These are phyloP conservation scores for Seira ritae DNA, from an alignment of 2,888 invertebrate species.

Conservation along the genomic window DNA sequence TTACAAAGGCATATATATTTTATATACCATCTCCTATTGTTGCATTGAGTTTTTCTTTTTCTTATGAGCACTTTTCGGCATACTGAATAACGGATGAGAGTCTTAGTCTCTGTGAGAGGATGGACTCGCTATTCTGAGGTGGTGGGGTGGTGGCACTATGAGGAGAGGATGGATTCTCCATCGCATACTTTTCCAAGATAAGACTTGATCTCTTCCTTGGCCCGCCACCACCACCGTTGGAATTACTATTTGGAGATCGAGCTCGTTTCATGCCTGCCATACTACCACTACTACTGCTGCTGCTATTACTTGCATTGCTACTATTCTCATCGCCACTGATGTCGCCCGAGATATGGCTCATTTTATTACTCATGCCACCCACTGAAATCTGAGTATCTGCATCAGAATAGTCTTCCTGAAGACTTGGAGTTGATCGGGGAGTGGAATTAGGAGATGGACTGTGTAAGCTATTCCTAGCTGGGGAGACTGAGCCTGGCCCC, in stretches of 20 bases:
- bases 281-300: slow-evolving; percentile 22
- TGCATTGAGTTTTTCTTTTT: not conserved
- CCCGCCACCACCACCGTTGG: slow-evolving; percentile 58
- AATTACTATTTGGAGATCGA: slow-evolving; percentile 51
- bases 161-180: slow-evolving; percentile 66
- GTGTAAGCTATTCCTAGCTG: slow-evolving; percentile 64
- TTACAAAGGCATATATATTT: not conserved
- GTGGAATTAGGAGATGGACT: slow-evolving; percentile 71
- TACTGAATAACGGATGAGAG: slow-evolving; percentile 90
- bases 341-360: slow-evolving; percentile 8
- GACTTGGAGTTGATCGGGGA: slow-evolving; percentile 69
- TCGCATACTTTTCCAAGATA: slow-evolving; percentile 73
- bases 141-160: slow-evolving; percentile 54
- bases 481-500: slow-evolving; percentile 64
- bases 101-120: slow-evolving; percentile 75
- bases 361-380: slow-evolving; percentile 1
- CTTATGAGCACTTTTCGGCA: slow-evolving; percentile 77
- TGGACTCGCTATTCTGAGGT: slow-evolving; percentile 68
- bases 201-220: slow-evolving; percentile 73
- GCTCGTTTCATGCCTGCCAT: slow-evolving; percentile 38
- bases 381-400: slow-evolving; percentile 45
- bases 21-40: not conserved
- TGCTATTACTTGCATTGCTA: slow-evolving; percentile 15
- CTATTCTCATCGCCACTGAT: slow-evolving; percentile 54
- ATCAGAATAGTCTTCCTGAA: slow-evolving; percentile 62